Percentiles rank a stretch among this genome's conserved stretches.
phyloP scores from a whole-genome alignment of 2,113 vertebrate genomes.

The Archocentrus centrarchus region DNA sequence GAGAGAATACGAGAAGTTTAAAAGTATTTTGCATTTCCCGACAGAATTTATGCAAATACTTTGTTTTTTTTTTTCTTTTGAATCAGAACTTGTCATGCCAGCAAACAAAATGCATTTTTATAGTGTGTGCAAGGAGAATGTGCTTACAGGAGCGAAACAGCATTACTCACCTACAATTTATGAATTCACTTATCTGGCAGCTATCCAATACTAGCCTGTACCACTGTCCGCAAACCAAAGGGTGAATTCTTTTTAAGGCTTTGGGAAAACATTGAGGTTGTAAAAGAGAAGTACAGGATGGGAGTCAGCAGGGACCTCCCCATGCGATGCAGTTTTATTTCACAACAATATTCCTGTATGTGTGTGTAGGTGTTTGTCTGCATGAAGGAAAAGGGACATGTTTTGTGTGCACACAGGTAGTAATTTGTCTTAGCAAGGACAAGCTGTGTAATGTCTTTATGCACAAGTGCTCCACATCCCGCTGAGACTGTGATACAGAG shows the following conservation, averaged over 20 bases:
- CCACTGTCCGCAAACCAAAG: not conserved
- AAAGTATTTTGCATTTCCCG: not conserved
- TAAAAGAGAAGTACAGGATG: not conserved
- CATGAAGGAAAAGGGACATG: not conserved
- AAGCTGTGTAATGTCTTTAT: conserved; percentile 63
- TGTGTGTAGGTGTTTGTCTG: conserved; percentile 1
- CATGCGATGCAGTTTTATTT: not conserved
- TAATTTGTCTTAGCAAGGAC: conserved; percentile 54
- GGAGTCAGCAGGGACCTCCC: not conserved
- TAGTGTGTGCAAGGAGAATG: not conserved
- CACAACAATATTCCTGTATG: not conserved
- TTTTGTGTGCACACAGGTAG: conserved; percentile 47
- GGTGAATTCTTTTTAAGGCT: not conserved
- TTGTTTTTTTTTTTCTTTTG: not conserved
- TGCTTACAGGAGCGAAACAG: conserved; percentile 8
- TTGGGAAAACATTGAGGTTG: not conserved
- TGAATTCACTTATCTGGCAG: not conserved
- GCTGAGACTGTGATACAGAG: conserved; percentile 54
- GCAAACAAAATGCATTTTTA: conserved; percentile 15
- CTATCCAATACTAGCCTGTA: not conserved
- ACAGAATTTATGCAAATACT: not conserved
- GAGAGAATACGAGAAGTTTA: not conserved
- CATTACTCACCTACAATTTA: conserved; percentile 2
- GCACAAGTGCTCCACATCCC: conserved; percentile 34
- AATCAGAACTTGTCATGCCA: not conserved